Evolutionary conservation across 2,113 vertebrate genomes (phyloP), one percentile per base, ranked within the genome.

Genomic region (Nerophis ophidion): DNA sequence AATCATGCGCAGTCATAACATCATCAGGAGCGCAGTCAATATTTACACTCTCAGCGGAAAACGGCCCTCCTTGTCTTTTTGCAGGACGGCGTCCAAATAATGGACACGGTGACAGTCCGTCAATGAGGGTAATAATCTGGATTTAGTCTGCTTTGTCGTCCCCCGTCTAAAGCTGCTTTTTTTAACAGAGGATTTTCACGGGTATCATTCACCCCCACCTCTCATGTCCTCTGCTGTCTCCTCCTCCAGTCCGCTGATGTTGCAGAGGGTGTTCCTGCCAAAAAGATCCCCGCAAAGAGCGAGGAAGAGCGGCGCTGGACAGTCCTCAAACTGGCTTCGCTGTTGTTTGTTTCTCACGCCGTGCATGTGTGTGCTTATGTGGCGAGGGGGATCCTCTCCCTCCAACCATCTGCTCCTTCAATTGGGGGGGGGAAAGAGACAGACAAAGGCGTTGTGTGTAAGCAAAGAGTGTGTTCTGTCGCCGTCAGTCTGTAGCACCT

Each of bases 381-480:
- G 40, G n/a, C 52, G 61, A 76, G 84, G 75, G 71, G 79, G 68
- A 79, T 81, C 85, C 85, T 85, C 83, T 76, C 81, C 82, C 80
- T 83, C 81, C 62, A 82, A 86, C 85, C 87, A 88, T 88, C 85
- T 88, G 87, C 80, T 87, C 73, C 72, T 76, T 84, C 75, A 75
- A 72, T 76, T 74, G 73, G 79, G 68, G 64, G 75, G 48, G 53
- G 52, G 63, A 65, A 68, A 80, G 75, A 72, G 11, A 61, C 51
- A 85, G 74, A 88, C 83, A 87, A 87, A 84, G 77, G 59, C 61
- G 3, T 53, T 42, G 70, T 77, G 75, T 81, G 72, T 77, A 61
- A 48, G 34, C 19, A 33, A 66, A 15, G 53, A 74, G 76, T 74
- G 70, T 72, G 74, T 81, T 26, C 60, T 72, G 75, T 82, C 54